Evolutionary conservation across 1,140 invertebrate species (phyloP).

Genomic region (Lycorma delicatula): DNA sequence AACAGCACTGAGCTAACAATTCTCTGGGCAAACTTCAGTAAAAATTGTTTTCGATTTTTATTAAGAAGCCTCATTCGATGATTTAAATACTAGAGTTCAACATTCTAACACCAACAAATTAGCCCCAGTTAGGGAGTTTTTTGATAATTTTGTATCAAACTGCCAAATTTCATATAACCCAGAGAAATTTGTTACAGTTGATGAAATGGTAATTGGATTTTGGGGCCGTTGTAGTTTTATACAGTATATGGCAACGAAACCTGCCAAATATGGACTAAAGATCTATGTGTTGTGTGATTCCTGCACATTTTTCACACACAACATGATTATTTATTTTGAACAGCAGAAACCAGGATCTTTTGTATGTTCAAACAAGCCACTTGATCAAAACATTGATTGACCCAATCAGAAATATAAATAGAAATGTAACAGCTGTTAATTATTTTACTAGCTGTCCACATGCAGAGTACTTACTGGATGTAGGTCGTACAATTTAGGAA

Average conservation of each 20-base stretch:
- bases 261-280: neutral
- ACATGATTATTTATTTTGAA: slow-evolving; percentile 29
- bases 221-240: neutral
- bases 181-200: neutral
- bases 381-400: neutral
- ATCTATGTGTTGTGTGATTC: neutral
- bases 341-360: slow-evolving; percentile 34
- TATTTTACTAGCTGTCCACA: neutral
- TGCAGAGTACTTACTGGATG: neutral
- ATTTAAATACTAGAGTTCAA: neutral
- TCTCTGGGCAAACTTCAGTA: no score
- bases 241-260: neutral
- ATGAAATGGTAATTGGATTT: neutral
- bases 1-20: no score
- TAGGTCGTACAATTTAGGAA: no score
- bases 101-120: neutral
- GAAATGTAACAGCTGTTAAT: slow-evolving; percentile 1
- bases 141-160: neutral
- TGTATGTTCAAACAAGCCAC: neutral
- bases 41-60: no score
- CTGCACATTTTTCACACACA: slow-evolving; percentile 30
- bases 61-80: no score
- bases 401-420: neutral
- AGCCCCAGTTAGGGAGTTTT: neutral
- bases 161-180: neutral